Evolutionary conservation across 2,113 vertebrate species (phyloP), one percentile per base, ranked within the genome.

Genomic region (Odontesthes bonariensis): DNA sequence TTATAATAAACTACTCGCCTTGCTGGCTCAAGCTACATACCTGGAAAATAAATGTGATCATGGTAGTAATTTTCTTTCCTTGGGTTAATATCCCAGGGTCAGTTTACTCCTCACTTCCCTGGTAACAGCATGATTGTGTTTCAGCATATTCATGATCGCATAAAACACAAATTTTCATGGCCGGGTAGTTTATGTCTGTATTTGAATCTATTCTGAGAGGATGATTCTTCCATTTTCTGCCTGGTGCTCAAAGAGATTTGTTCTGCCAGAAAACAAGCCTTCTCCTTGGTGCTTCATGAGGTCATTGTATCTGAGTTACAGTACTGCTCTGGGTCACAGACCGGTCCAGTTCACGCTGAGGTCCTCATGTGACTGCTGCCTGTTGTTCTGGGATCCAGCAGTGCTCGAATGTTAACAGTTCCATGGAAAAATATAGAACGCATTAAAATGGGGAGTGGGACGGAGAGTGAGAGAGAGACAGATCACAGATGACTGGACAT

Each of bases 281-380:
- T 75, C 49, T 90, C 79, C 57, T 49, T 8, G 63, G 84, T 82
- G 88, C 75, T 90, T 91, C 77, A 86, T 86, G 90, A 88, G 89
- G 88, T 90, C 86, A 87, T 85, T 91, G 88, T 77, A 84, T 86
- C 77, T 58, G 76, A 89, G 84, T 91, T 84, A 83, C 86, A 84
- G 86, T 78, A 75, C 44, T 16, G 0, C 66, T 84, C 61, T 1
- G 49, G 90, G 89, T 90, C 88, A 85, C 8, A 49, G 75, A 56
- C 77, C 69, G 12, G 64, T 68, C 69, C 84, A 60, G 75, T 82
- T 88, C 90, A 84, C 2, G 79, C 90, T 88, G 87, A 73, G 87
- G 63, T 68, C 79, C 77, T 88, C 85, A 62, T 85, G 76, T 89
- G 88, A 91, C 75, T 69, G 77, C 76, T 68, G 77, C 59, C 72